A percentile compares a stretch with the other conserved stretches of the same genome.
These are phyloP conservation scores for Dryobotodes eremita DNA, from an alignment of 2,888 invertebrate species.

Conservation along the genomic window DNA sequence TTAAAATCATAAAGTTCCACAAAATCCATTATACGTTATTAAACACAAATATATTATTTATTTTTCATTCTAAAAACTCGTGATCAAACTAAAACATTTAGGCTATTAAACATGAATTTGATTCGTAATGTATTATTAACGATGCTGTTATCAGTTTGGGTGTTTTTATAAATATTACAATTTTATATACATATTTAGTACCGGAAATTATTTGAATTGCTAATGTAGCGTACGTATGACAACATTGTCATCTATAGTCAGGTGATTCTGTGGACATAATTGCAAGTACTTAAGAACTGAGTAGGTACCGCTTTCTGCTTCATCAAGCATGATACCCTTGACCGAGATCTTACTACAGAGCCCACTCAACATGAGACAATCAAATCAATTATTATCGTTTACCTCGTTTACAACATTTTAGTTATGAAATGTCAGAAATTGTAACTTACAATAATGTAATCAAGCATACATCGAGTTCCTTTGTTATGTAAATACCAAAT, in stretches of 20 bases:
- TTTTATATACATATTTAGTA: constrained; percentile 40
- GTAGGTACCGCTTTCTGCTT: constrained; percentile 67
- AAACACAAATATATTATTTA: constrained; percentile 24
- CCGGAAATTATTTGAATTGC: constrained; percentile 55
- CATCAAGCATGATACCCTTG: constrained; percentile 74
- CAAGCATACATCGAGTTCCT: constrained; percentile 1
- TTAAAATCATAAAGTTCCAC: constrained; percentile 7
- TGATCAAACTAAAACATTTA: constrained; percentile 39
- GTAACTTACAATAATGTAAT: constrained; percentile 13
- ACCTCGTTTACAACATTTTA: constrained; percentile 31
- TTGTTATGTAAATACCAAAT: constrained; percentile 28
- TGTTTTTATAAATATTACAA: constrained; percentile 41
- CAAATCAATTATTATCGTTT: constrained; percentile 42
- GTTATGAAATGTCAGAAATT: constrained; percentile 31
- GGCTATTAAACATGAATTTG: constrained; percentile 50
- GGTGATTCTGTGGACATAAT: constrained; percentile 46
- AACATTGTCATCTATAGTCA: constrained; percentile 51
- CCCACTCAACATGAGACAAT: constrained; percentile 41
- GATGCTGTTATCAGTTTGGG: constrained; percentile 49
- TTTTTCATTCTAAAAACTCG: constrained; percentile 27
- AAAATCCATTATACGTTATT: constrained; percentile 18
- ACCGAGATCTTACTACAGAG: constrained; percentile 62
- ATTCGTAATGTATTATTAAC: constrained; percentile 69
- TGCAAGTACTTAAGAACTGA: constrained; percentile 40
- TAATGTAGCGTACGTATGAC: constrained; percentile 34